Base-by-base conservation (phyloP, 2,888 invertebrate genomes). In the Dromius quadrimaculatus region DNA sequence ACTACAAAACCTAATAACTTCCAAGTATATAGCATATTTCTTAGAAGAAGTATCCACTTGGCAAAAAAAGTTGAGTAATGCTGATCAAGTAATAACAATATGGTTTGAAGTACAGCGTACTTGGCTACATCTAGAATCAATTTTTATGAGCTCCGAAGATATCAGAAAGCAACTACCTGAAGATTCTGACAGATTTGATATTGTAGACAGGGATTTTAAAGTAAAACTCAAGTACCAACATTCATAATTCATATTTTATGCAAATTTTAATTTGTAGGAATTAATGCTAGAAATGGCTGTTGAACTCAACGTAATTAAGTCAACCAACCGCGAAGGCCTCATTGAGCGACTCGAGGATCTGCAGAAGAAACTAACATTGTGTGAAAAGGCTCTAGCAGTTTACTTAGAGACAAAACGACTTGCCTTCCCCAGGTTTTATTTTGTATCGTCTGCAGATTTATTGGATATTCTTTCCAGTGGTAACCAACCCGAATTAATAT, bases 51-150 rank as follows among this genome's bases (percentile, higher is more conserved):
- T 98, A 0, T 96, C 97, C 0, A 84, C 88, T 54, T 98, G 98
- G 98, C 97, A 97, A 81, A 92, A 91, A 78, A 95, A 95, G 79
- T 84, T 98, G 13, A 93, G 94, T 72, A 89, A 94, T 74, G 97
- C 97, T 32, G 98, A 98, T 84, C 95, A 96, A 85, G 97, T 94
- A 5, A 94, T 94, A 63, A 92, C 92, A 0, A 86, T 93, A 3
- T 95, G 95, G 94, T 95, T 97, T 84, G 97, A 97, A 84, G 97
- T 98, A 20, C 98, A 98, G 84, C 86, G 97, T 69, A 97, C 97
- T 19, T 98, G 98, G 98, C 94, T 94, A 77, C 96, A 98, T 83
- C 87, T 98, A 72, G 97, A 98, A 84, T 96, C 96, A 77, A 98
- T 98, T 80, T 98, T 98, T 81, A 97, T 97, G 90, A 97, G 96